A percentile compares a stretch with the other conserved stretches of the same genome.
Evolutionary conservation across 2,113 vertebrate genomes (phyloP).

Genomic region (Merops nubicus): DNA sequence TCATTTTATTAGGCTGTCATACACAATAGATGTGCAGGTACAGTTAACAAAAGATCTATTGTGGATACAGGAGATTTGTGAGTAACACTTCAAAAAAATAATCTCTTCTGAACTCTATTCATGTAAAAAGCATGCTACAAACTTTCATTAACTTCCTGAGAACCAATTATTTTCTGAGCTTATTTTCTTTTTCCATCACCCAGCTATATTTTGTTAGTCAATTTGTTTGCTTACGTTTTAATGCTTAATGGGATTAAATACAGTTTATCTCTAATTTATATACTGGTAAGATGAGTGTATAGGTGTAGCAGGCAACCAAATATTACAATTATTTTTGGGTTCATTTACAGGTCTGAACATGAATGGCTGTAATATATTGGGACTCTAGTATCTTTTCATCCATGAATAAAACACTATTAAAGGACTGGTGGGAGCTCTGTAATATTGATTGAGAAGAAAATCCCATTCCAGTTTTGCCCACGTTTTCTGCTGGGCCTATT

Average conservation of each 20-base stretch:
- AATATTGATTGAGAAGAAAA: conserved; percentile 6
- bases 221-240: conserved; percentile 55
- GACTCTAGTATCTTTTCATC: conserved; percentile 6
- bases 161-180: conserved; percentile 59
- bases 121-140: conserved; percentile 35
- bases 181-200: conserved; percentile 35
- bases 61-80: conserved; percentile 69
- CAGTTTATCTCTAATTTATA: conserved; percentile 50
- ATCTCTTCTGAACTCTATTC: conserved; percentile 63
- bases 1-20: conserved; percentile 82
- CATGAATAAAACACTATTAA: conserved; percentile 40
- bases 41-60: conserved; percentile 75
- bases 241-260: conserved; percentile 50
- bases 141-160: conserved; percentile 68
- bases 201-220: conserved; percentile 15
- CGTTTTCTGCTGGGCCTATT: conserved; percentile 53
- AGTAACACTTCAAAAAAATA: conserved; percentile 61
- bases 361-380: not conserved
- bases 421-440: not conserved
- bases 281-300: not conserved
- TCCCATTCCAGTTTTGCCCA: not conserved
- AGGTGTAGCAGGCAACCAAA: conserved; percentile 1
- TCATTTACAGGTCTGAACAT: conserved; percentile 38
- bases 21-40: conserved; percentile 79
- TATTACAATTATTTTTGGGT: not conserved